Conservation (phyloP, 37 sponge, comb jelly and placozoan genomes). For the Theonella swinhoei region DNA sequence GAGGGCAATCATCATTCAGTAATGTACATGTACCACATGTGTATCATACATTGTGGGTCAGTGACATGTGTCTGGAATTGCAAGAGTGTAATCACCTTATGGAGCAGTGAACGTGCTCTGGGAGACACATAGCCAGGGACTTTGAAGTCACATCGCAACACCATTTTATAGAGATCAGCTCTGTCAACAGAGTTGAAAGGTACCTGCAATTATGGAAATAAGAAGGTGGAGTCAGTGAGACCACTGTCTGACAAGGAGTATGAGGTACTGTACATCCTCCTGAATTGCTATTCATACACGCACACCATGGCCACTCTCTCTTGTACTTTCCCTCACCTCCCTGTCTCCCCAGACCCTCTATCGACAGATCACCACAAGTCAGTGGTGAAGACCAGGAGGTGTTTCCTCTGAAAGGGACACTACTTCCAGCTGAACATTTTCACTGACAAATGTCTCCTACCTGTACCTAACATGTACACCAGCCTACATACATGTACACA, state of each 20-base stretch:
- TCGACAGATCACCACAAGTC: conserved; percentile 47
- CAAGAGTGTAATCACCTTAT: conserved; percentile 39
- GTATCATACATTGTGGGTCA: too few species aligned
- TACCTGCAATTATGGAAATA: conserved; percentile 31
- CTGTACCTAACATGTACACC: too few species aligned
- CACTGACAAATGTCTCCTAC: neutral
- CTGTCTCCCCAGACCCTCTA: conserved; percentile 32
- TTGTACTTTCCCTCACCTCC: neutral
- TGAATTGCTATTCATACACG: too few species aligned
- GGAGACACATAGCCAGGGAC: conserved; percentile 46
- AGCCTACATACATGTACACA: too few species aligned
- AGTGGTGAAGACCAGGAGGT: conserved; percentile 63
- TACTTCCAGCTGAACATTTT: conserved; percentile 82
- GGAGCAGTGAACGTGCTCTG: conserved; percentile 60
- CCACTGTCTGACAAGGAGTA: neutral
- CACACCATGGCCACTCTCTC: neutral
- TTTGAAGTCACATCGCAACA: conserved; percentile 41
- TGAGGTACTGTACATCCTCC: too few species aligned
- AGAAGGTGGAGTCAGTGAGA: neutral
- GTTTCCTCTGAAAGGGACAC: conserved; percentile 70
- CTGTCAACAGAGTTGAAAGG: conserved; percentile 66
- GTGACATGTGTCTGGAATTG: too few species aligned
- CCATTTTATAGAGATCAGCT: conserved; percentile 59
- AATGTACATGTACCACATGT: too few species aligned
- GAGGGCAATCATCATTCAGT: too few species aligned